Evolutionary conservation across 2,113 vertebrate species (phyloP).

Genomic region (Xiphias gladius): DNA sequence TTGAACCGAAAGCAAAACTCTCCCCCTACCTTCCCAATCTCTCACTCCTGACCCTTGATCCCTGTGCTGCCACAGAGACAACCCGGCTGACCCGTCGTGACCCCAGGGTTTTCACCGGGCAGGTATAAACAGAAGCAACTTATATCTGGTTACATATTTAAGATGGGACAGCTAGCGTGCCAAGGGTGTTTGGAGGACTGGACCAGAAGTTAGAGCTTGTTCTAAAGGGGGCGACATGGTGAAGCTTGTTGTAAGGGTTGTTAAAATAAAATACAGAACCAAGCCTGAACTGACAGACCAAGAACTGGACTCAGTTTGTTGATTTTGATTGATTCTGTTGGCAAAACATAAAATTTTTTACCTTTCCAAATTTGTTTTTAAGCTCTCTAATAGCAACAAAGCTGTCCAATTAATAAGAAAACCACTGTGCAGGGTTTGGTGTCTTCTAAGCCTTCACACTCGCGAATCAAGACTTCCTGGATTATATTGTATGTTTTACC

Average conservation of each 20-base stretch:
- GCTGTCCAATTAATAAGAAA: too few relatives aligned
- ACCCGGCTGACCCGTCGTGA: conserved; percentile 30
- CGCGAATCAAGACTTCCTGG: too few relatives aligned
- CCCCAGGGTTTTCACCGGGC: conserved; percentile 29
- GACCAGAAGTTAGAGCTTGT: not conserved
- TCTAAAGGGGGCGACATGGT: not conserved
- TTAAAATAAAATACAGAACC: not conserved
- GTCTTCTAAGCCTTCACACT: too few relatives aligned
- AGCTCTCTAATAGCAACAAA: too few relatives aligned
- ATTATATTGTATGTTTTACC: too few relatives aligned
- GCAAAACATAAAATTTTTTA: too few relatives aligned
- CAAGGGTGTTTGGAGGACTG: not conserved
- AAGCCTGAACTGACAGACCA: too few relatives aligned
- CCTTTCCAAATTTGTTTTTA: too few relatives aligned
- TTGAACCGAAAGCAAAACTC: conserved; percentile 40
- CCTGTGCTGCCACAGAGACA: conserved; percentile 48
- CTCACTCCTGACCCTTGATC: conserved; percentile 44
- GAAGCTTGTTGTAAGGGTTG: not conserved
- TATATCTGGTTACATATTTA: conserved; percentile 59
- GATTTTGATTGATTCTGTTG: not conserved
- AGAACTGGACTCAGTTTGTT: not conserved
- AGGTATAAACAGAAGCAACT: conserved; percentile 74
- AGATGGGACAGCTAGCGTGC: conserved; percentile 14
- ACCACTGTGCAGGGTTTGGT: too few relatives aligned
- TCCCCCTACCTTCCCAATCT: not conserved